Evolutionary conservation across 2,888 invertebrate genomes (phyloP).

Genomic region (Loripinus fragilis): DNA sequence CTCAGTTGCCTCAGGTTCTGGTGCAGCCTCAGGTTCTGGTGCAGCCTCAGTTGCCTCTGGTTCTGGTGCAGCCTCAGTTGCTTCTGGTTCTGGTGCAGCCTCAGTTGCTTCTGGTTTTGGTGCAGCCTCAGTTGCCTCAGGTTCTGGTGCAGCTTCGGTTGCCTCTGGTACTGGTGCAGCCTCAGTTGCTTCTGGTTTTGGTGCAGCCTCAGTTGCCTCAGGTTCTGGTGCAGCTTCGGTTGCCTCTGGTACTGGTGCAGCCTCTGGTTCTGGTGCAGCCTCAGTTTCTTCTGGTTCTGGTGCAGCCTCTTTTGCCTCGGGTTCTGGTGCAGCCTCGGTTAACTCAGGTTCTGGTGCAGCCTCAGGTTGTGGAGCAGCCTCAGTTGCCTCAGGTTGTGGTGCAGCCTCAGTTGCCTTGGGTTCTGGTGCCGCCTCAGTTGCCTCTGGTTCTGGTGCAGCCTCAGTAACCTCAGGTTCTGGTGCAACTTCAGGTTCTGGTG

Average conservation of each 20-base stretch:
- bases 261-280: constrained; percentile 1
- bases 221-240: not conserved
- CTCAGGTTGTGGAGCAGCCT: not conserved
- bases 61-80: not conserved
- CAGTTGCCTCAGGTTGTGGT: not conserved
- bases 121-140: not conserved
- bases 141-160: not conserved
- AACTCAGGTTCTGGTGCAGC: not conserved
- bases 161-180: not conserved
- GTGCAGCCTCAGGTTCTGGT: not conserved
- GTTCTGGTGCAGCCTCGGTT: constrained; percentile 20
- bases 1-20: not conserved
- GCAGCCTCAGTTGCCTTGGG: not conserved
- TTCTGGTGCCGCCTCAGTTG: not conserved
- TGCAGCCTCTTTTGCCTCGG: not conserved
- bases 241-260: constrained; percentile 3
- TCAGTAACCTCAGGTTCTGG: not conserved
- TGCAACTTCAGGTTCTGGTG: not conserved
- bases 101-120: not conserved
- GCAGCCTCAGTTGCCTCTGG: not conserved
- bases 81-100: not conserved
- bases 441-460: constrained; percentile 4
- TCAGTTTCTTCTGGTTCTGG: constrained; percentile 3
- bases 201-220: not conserved
- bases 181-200: not conserved